Percentiles rank a stretch among this genome's conserved stretches.
These are phyloP conservation scores for Anoplopoma fimbria DNA, from an alignment of 2,113 vertebrate species.

Conservation along the genomic window DNA sequence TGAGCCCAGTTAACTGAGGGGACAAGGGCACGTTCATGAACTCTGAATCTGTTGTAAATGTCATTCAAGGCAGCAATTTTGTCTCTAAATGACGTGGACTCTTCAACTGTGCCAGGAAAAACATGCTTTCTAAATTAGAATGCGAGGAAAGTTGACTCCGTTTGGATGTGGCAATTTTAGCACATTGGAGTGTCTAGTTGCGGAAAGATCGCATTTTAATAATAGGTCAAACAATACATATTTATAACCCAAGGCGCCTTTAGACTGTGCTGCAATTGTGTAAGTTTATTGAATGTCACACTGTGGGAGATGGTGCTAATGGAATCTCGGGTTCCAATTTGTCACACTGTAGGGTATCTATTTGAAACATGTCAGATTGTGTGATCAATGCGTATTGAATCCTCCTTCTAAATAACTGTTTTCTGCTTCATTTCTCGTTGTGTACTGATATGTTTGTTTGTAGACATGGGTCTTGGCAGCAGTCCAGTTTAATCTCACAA, in stretches of 20 bases:
- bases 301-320: not conserved
- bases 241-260: not conserved
- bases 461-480: not conserved
- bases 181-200: not conserved
- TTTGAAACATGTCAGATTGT: slow-evolving; percentile 6
- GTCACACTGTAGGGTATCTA: not conserved
- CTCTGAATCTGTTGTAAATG: not conserved
- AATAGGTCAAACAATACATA: not conserved
- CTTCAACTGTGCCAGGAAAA: not conserved
- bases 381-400: no score
- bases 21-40: not conserved
- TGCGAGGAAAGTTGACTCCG: not conserved
- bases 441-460: not conserved
- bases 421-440: not conserved
- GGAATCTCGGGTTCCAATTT: not conserved
- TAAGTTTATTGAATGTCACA: not conserved
- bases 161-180: not conserved
- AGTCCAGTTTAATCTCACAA: no score
- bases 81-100: not conserved
- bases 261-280: not conserved
- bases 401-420: no score
- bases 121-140: not conserved
- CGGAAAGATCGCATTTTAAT: not conserved
- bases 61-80: not conserved
- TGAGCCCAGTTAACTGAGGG: not conserved